Evolutionary conservation across 2,888 invertebrate genomes (phyloP).

Genomic region (Cerceris ruficornis): DNA sequence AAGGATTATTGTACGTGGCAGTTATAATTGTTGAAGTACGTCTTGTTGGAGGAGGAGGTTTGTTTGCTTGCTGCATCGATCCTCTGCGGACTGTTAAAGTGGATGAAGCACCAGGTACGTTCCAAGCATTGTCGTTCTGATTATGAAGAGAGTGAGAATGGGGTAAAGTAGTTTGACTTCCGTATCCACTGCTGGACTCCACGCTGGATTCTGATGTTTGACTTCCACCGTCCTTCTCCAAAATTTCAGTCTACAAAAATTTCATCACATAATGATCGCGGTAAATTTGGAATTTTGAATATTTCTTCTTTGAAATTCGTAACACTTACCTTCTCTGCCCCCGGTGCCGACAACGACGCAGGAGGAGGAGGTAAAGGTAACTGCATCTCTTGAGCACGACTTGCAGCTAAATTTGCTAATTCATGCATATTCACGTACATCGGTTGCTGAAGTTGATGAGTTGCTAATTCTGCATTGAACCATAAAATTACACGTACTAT

Average conservation of each 20-base stretch:
- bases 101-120: conserved; percentile 66
- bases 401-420: conserved; percentile 91
- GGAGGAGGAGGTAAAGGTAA: conserved; percentile 83
- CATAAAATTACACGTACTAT: conserved; percentile 17
- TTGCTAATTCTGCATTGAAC: conserved; percentile 71
- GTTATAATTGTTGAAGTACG: conserved; percentile 87
- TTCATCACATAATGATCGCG: conserved; percentile 3
- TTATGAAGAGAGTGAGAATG: conserved; percentile 76
- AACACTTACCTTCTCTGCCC: conserved; percentile 55
- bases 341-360: conserved; percentile 63
- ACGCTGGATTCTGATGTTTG: conserved; percentile 87
- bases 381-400: conserved; percentile 86
- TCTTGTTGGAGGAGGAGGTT: conserved; percentile 90
- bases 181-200: conserved; percentile 90
- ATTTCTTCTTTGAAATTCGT: background rate
- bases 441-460: conserved; percentile 83
- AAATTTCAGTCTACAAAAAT: conserved; percentile 74
- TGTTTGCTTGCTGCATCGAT: conserved; percentile 86
- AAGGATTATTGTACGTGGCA: conserved; percentile 44
- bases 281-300: background rate
- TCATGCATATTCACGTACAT: conserved; percentile 97
- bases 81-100: conserved; percentile 83
- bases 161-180: conserved; percentile 89
- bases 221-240: conserved; percentile 78
- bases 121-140: conserved; percentile 73